Conservation (phyloP, 2,888 invertebrate genomes). For the Meloe dianella region DNA sequence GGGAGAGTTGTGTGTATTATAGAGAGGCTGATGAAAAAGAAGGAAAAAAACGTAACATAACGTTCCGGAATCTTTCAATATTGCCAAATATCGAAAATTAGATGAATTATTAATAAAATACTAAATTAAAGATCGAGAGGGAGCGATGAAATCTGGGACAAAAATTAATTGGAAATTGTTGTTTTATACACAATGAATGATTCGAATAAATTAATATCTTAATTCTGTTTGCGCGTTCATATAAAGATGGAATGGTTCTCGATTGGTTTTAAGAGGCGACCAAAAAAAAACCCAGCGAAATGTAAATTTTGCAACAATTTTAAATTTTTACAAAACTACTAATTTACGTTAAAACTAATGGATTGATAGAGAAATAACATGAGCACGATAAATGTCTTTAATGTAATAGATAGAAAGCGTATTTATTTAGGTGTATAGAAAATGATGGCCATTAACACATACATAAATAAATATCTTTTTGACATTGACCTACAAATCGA, state of each 20-base stretch:
- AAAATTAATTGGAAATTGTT: constrained; percentile 9
- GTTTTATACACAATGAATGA: too few species aligned
- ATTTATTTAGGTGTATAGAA: constrained; percentile 20
- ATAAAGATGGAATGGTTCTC: too few species aligned
- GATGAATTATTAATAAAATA: background rate
- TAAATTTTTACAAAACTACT: too few species aligned
- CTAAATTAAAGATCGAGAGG: background rate
- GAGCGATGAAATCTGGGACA: background rate
- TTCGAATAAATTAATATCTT: too few species aligned
- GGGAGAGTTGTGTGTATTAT: constrained; percentile 13
- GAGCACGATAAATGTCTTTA: constrained; percentile 20
- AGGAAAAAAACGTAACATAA: too few species aligned
- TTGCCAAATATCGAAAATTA: background rate
- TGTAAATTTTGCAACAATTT: constrained; percentile 19
- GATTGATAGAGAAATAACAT: constrained; percentile 20
- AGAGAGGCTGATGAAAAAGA: background rate
- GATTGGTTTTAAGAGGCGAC: too few species aligned
- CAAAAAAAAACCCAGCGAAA: too few species aligned
- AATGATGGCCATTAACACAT: constrained; percentile 18
- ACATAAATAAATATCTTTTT: constrained; percentile 21
- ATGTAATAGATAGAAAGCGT: constrained; percentile 26
- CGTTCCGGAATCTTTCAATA: background rate
- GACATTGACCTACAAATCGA: constrained; percentile 22
- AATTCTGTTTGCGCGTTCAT: too few species aligned
- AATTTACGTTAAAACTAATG: too few species aligned